Percentiles rank a stretch among this genome's conserved stretches.
Evolutionary conservation across 2,113 vertebrate genomes (phyloP).

Genomic region (Patagioenas fasciata): DNA sequence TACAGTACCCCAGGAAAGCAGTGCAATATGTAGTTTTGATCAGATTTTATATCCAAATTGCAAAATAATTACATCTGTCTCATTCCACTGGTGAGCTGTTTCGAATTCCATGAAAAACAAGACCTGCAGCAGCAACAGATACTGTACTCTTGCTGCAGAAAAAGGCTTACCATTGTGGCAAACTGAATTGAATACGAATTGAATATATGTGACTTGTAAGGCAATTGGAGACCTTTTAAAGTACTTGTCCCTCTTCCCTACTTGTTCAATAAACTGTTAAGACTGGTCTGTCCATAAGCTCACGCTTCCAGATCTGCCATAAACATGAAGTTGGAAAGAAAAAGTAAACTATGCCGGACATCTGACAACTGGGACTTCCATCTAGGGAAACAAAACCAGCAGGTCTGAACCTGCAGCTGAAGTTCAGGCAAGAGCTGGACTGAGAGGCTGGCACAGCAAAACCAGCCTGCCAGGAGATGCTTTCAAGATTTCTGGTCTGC

Average conservation of each 20-base stretch:
- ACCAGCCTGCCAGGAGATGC: not conserved
- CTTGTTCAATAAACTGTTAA: not conserved
- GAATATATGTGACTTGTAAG: not conserved
- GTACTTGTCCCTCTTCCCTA: not conserved
- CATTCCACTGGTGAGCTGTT: not conserved
- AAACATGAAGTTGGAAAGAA: not conserved
- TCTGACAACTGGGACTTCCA: not conserved
- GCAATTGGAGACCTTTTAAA: not conserved
- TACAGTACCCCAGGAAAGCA: not conserved
- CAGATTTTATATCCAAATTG: not conserved
- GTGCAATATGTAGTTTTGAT: not conserved
- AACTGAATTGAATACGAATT: not conserved
- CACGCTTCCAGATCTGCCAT: not conserved
- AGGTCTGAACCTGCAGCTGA: not conserved
- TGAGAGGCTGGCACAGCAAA: not conserved
- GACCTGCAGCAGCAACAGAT: not conserved
- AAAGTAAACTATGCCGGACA: not conserved
- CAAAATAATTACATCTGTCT: not conserved
- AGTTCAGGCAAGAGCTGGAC: not conserved
- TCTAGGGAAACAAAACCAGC: not conserved
- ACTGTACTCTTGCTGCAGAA: not conserved
- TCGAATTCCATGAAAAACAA: not conserved
- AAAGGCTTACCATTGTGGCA: not conserved
- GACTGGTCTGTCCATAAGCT: not conserved
- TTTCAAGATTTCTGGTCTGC: not conserved